Conservation (phyloP, 2,888 invertebrate genomes). For the Eupithecia inturbata region DNA sequence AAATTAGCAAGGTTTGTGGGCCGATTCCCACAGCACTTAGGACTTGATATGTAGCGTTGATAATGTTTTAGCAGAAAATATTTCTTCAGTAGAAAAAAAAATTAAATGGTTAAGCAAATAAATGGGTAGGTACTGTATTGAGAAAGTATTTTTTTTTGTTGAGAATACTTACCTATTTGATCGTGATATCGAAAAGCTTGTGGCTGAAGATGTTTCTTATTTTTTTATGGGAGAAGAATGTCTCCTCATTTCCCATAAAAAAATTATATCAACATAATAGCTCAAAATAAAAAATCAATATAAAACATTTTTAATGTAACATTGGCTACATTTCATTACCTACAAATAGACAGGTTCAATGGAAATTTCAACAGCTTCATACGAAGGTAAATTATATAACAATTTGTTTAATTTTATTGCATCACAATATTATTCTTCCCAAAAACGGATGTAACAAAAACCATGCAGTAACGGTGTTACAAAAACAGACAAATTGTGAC, state of each 20-base stretch:
- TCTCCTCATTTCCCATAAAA: too few relatives aligned
- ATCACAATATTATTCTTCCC: constrained; percentile 24
- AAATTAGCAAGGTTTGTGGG: background rate
- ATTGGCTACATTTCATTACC: too few relatives aligned
- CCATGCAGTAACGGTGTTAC: constrained; percentile 66
- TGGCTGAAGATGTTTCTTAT: too few relatives aligned
- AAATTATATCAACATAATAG: too few relatives aligned
- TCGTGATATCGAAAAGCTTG: too few relatives aligned
- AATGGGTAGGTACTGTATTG: background rate
- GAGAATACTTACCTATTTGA: too few relatives aligned
- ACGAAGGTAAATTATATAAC: background rate
- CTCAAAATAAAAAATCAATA: too few relatives aligned
- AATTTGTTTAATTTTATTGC: constrained; percentile 23
- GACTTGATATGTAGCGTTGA: background rate
- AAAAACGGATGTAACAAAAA: constrained; percentile 57
- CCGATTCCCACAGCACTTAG: background rate
- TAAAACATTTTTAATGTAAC: too few relatives aligned
- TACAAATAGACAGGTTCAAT: background rate
- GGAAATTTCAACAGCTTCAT: background rate
- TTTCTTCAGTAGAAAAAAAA: background rate
- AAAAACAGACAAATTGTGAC: constrained; percentile 75
- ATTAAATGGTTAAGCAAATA: background rate
- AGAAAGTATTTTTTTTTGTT: too few relatives aligned
- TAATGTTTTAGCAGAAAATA: background rate
- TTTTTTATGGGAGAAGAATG: too few relatives aligned